Evolutionary conservation across 1,140 invertebrate species (phyloP).

Genomic region (Tetramorium simillimum): DNA sequence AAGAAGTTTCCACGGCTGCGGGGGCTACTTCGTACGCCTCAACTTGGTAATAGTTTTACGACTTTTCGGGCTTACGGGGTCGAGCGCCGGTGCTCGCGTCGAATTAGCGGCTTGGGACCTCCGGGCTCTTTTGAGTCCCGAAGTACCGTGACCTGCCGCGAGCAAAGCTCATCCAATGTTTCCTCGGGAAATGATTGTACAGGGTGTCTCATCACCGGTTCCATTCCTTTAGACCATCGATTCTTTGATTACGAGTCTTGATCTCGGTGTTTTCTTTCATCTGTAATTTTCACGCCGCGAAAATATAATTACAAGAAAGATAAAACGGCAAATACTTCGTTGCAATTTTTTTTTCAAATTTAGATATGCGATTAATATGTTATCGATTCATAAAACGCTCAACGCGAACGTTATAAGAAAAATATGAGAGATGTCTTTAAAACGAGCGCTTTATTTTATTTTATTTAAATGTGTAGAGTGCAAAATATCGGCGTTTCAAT

Average conservation of each 20-base stretch:
- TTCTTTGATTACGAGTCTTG: not conserved
- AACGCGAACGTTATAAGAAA: not conserved
- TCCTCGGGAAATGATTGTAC: slow-evolving; percentile 14
- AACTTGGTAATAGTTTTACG: slow-evolving; percentile 71
- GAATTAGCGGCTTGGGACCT: slow-evolving; percentile 59
- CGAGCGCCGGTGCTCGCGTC: slow-evolving; percentile 32
- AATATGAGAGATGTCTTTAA: not conserved
- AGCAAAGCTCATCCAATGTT: slow-evolving; percentile 48
- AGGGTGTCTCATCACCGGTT: not conserved
- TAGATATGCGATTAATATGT: not conserved
- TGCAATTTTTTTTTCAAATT: not conserved
- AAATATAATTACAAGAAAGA: not conserved
- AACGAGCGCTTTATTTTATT: not conserved
- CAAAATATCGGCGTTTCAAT: not conserved
- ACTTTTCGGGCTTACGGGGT: slow-evolving; percentile 58
- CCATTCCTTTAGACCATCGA: not conserved
- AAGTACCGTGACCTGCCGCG: slow-evolving; percentile 16
- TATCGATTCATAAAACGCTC: not conserved
- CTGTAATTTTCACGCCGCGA: not conserved
- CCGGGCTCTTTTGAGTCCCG: slow-evolving; percentile 42
- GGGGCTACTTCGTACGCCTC: slow-evolving; percentile 39
- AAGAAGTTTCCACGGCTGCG: slow-evolving; percentile 38
- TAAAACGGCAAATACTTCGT: not conserved
- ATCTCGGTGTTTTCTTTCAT: not conserved
- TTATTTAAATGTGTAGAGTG: not conserved